phyloP scores from a whole-genome alignment of 2,888 invertebrate genomes.

The Cryptocheilus praepositus region DNA sequence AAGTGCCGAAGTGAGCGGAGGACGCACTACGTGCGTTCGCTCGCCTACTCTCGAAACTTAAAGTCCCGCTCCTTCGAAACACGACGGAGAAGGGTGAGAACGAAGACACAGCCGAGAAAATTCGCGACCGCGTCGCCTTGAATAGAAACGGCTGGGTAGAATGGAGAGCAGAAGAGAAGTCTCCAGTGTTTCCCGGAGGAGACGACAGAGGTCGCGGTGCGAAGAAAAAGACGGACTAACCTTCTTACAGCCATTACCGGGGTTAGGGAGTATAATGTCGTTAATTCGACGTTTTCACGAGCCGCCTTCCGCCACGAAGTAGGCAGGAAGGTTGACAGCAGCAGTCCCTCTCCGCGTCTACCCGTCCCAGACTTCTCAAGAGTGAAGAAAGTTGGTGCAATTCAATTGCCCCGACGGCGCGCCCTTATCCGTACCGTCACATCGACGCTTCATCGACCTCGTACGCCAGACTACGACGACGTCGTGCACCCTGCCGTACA shows the following conservation, averaged over 20 bases:
- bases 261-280: constrained; percentile 60
- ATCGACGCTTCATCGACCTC: constrained; percentile 1
- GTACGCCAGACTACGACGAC: background rate
- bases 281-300: constrained; percentile 63
- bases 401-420: constrained; percentile 60
- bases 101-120: background rate
- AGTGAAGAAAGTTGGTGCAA: constrained; percentile 60
- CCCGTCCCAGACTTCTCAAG: constrained; percentile 20
- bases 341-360: constrained; percentile 25
- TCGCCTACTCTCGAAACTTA: constrained; percentile 27
- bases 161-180: background rate
- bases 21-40: constrained; percentile 26
- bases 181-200: constrained; percentile 29
- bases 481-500: background rate
- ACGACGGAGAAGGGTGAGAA: constrained; percentile 2
- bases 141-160: background rate
- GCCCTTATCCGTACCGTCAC: constrained; percentile 46
- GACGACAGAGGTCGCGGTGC: constrained; percentile 5
- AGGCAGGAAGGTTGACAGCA: constrained; percentile 14
- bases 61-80: constrained; percentile 21
- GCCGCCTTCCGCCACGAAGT: constrained; percentile 42
- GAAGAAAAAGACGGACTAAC: constrained; percentile 49
- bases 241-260: constrained; percentile 61
- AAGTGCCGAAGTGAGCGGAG: constrained; percentile 53
- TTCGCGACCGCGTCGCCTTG: background rate